phyloP scores from a whole-genome alignment of 2,888 invertebrate genomes.

The Girardia tigrina region DNA sequence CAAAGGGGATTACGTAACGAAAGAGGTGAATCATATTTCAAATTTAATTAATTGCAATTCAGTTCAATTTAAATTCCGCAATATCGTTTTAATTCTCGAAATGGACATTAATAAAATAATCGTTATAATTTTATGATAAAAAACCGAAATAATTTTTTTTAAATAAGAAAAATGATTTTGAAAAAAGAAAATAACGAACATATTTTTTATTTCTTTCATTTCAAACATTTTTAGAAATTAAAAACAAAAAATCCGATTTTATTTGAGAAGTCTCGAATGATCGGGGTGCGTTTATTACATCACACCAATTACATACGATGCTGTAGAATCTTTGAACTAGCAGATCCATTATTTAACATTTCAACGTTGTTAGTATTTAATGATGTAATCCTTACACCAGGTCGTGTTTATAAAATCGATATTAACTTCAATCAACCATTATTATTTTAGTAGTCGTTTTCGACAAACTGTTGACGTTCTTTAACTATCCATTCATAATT shows the following conservation, averaged over 20 bases:
- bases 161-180: too few species aligned
- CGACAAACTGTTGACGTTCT: conserved; percentile 23
- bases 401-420: conserved; percentile 23
- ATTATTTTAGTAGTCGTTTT: conserved; percentile 13
- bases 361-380: conserved; percentile 7
- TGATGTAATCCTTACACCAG: conserved; percentile 23
- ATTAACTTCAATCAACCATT: conserved; percentile 17
- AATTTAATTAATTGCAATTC: conserved; percentile 1
- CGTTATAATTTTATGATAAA: too few species aligned
- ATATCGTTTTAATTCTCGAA: too few species aligned
- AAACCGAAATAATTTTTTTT: too few species aligned
- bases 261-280: conserved; percentile 23
- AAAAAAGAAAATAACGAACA: too few species aligned
- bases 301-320: neutral
- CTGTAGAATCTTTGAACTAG: conserved; percentile 23
- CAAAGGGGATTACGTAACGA: conserved; percentile 5
- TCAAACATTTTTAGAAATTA: too few species aligned
- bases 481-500: neutral
- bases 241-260: too few species aligned
- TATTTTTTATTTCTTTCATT: too few species aligned
- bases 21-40: conserved; percentile 1
- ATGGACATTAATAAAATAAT: too few species aligned
- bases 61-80: too few species aligned
- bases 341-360: conserved; percentile 23
- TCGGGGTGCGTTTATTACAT: conserved; percentile 4